Base-by-base conservation (phyloP, 2,797 vertebrate species). In the Diglossa cyanea region DNA sequence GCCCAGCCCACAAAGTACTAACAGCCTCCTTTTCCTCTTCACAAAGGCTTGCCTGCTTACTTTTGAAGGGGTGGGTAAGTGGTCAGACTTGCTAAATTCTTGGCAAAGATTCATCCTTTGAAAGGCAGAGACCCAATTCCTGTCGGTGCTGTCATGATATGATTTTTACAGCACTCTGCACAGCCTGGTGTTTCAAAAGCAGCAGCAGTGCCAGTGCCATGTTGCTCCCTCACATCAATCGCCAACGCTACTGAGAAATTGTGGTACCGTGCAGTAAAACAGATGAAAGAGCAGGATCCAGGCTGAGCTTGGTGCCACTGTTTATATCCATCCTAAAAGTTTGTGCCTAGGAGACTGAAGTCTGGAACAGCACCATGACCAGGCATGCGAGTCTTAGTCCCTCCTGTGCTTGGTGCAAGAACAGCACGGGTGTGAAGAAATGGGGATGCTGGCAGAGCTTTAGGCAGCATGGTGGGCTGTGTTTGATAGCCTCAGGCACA, bases 401-500 rank as follows among this genome's bases (percentile, higher is more conserved):
- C 4, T 40, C 14, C 25, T 10, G 7, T 68, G 25, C 57, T 58
- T 54, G 30, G 8, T 42, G 51, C n/a, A 40, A n/a, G 17, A 84
- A 7, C 13, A 54, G 35, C 71, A 35, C 0, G 0, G 13, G 6
- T 0, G 0, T 20, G 48, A 65, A 67, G 35, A 66, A 31, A 11
- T 31, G 21, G 33, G 8, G 17, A 28, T 57, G 26, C 6, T 65
- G 67, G 48, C 72, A 60, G 53, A 81, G n/a, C 26, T 68, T 47
- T 55, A 4, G n/a, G 31, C 15, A 58, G 51, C 48, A 54, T 28
- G 12, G 8, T 53, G n/a, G 24, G 40, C 63, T 63, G 0, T 2
- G 0, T 61, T 62, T 24, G 16, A 31, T 17, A 44, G 44, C 55
- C 44, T 57, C 33, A 37, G 51, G 44, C 44, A n/a, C 8, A 7